Evolutionary conservation across 2,113 vertebrate genomes (phyloP), one percentile per base, ranked within the genome.

Genomic region (Leiothrix lutea): DNA sequence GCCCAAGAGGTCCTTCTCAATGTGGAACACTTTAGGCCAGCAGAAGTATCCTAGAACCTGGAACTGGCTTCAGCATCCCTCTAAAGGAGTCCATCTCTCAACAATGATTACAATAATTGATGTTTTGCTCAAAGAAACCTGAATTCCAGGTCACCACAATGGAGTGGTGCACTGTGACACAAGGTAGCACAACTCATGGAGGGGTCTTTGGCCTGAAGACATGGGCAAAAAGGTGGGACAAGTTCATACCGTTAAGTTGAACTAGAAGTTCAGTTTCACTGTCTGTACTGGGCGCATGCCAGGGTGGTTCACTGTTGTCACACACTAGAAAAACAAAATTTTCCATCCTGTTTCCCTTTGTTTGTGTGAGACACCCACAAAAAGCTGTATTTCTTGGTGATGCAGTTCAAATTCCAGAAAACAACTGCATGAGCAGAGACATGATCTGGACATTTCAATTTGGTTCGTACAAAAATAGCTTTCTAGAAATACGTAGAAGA

Each of bases 251-350:
- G 26, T 65, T 40, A 77, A 80, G 15, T 20, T 85, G 51, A 79
- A 25, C 28, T 48, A 54, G 35, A 58, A 88, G 33, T 35, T n/a
- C 42, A 16, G 10, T 54, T 80, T 82, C 23, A 50, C 3, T 48
- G 13, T 35, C 16, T 38, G 12, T 6, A 15, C 31, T 45, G 61
- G 15, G 33, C 0, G 0, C 7, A 10, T 57, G 5, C 8, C 36
- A 53, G 26, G 2, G 19, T 64, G 19, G 31, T 53, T 86, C 16
- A 14, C 22, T 56, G 1, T 24, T 38, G 14, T 33, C 4, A 6
- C 75, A 86, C 14, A 16, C 23, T 7, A 36, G 24, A 38, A 61
- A 53, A 29, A 29, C 26, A 29, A 26, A 53, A 53, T 53, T 29
- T 86, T 54, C 38, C 14, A 36, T 19, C 28, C 14, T 66, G 2